Percentiles rank a stretch among this genome's conserved stretches.
Conservation (phyloP, 2,888 invertebrate genomes). For the Trissolcus japonicus region DNA sequence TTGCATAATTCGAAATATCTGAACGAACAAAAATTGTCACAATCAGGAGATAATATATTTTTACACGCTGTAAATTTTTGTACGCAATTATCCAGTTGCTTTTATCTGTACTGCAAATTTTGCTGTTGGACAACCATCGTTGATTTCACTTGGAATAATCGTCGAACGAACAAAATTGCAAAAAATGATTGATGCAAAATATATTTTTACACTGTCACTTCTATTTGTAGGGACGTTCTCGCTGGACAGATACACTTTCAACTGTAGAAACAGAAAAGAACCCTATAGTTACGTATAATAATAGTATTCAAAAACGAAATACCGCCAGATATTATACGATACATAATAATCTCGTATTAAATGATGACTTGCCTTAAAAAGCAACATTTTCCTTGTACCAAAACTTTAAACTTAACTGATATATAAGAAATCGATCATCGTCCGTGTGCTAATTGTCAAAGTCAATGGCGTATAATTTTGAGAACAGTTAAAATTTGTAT, state of each 20-base stretch:
- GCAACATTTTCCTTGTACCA: constrained; percentile 40
- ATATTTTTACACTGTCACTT: constrained; percentile 53
- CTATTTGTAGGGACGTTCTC: constrained; percentile 46
- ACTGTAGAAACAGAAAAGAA: constrained; percentile 7
- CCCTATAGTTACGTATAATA: constrained; percentile 10
- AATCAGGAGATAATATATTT: constrained; percentile 8
- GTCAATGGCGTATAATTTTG: constrained; percentile 34
- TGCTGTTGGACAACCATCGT: too few relatives aligned
- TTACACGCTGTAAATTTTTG: neutral
- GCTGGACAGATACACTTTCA: constrained; percentile 23
- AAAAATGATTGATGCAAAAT: constrained; percentile 17
- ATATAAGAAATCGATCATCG: constrained; percentile 39
- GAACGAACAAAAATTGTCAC: neutral
- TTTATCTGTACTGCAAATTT: too few relatives aligned
- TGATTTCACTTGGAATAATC: too few relatives aligned
- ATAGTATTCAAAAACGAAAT: constrained; percentile 6
- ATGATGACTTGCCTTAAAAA: constrained; percentile 50
- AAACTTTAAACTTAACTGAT: constrained; percentile 5
- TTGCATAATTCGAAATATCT: neutral
- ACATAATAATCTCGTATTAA: constrained; percentile 30
- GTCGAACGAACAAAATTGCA: neutral
- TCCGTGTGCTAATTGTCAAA: constrained; percentile 26
- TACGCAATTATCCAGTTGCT: too few relatives aligned
- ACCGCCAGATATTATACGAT: too few relatives aligned
- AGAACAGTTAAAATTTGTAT: constrained; percentile 1